Evolutionary conservation across 1,140 invertebrate genomes (phyloP), one percentile per base, ranked within the genome.

Genomic region (Bombus confusus): DNA sequence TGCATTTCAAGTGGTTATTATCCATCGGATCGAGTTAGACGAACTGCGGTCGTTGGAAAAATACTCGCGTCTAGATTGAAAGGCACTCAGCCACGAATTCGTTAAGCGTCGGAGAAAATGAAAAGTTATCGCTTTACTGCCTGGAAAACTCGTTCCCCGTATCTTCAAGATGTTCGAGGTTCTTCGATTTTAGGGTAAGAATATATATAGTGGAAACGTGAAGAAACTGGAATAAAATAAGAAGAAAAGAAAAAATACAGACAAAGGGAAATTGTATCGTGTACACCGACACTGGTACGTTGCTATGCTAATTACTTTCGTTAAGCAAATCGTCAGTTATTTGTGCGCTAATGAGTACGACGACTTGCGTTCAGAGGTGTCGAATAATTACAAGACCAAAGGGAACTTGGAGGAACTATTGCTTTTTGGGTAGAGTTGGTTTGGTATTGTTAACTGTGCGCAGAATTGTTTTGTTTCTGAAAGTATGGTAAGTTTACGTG

Each of bases 81-180:
- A 77, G 15, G 78, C 76, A 43, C n/a, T 77, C 71, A 79, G 37
- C n/a, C 41, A 41, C 15, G 78, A 90, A 91, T 91, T 85, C 68
- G 74, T 86, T 85, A 88, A 85, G 31, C 71, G 43, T 69, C 39
- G 57, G 52, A 28, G 68, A 84, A 82, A 83, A 89, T 82, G 82
- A 64, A 74, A 87, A 86, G 79, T 90, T 86, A 79, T 83, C 66
- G 86, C 57, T 83, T 68, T 71, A 28, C 57, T 34, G 64, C 8
- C 64, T 72, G 82, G 71, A 90, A 91, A 91, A 91, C 88, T 90
- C 90, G 85, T 91, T 91, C 57, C 15, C 57, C 68, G 75, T 83
- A 37, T 73, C 62, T 47, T 69, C 68, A 64, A 69, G 78, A 28
- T 79, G 64, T 87, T 59, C 80, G 47, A 31, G 77, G 41, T 88